phyloP scores from a whole-genome alignment of 2,888 invertebrate species.

The Adineta ricciae region DNA sequence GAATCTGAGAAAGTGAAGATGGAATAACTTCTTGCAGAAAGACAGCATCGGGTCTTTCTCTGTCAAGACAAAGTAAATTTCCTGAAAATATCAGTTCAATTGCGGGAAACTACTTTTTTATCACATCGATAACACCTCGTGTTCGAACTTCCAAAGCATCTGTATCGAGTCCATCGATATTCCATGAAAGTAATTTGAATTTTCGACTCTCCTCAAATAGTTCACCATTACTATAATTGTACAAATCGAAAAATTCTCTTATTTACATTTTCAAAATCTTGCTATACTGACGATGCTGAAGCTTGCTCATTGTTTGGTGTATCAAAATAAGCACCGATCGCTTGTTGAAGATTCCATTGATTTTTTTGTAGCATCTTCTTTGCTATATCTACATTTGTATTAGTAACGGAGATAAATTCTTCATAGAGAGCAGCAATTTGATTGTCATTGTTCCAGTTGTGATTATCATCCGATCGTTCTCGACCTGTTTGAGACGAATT shows the following conservation, averaged over 20 bases:
- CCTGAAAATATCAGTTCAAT: too few relatives aligned
- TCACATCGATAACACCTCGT: slow-evolving; percentile 51
- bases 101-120: slow-evolving; percentile 45
- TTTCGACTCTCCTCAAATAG: too few relatives aligned
- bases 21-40: slow-evolving; percentile 57
- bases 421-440: background rate
- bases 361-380: background rate
- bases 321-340: background rate
- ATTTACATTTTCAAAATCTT: too few relatives aligned
- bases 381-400: background rate
- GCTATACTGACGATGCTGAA: too few relatives aligned
- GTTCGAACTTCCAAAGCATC: slow-evolving; percentile 52
- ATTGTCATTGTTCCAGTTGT: too few relatives aligned
- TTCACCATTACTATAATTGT: too few relatives aligned
- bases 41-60: slow-evolving; percentile 51
- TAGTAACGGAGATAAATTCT: too few relatives aligned
- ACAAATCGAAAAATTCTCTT: too few relatives aligned
- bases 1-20: too few relatives aligned
- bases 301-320: background rate
- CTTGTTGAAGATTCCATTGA: background rate
- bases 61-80: too few relatives aligned
- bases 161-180: slow-evolving; percentile 57
- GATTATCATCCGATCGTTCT: too few relatives aligned
- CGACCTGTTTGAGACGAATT: too few relatives aligned
- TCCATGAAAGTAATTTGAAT: slow-evolving; percentile 52